phyloP scores from a whole-genome alignment of 2,797 vertebrate genomes.

The Propithecus deckenii region DNA sequence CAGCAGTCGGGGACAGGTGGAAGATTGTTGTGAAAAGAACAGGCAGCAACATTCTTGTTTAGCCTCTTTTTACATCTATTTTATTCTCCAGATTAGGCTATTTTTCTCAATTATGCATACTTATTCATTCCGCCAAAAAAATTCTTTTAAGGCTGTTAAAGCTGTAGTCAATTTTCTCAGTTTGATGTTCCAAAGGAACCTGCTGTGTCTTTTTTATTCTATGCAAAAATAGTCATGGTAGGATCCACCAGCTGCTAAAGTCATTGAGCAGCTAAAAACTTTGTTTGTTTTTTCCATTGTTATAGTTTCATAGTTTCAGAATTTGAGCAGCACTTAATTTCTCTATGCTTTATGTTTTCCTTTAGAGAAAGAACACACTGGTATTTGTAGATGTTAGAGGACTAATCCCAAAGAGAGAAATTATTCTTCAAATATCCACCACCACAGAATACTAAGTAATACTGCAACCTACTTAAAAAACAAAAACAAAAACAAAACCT shows the following conservation, averaged over 20 bases:
- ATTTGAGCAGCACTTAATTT: slow-evolving; percentile 45
- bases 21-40: slow-evolving; percentile 27
- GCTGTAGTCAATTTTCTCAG: slow-evolving; percentile 76
- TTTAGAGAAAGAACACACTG: slow-evolving; percentile 17
- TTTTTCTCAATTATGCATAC: slow-evolving; percentile 75
- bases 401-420: slow-evolving; percentile 48
- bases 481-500: neutral
- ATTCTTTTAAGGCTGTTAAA: slow-evolving; percentile 67
- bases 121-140: slow-evolving; percentile 69
- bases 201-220: slow-evolving; percentile 73
- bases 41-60: slow-evolving; percentile 55
- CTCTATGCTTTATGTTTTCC: slow-evolving; percentile 47
- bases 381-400: slow-evolving; percentile 25
- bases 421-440: slow-evolving; percentile 44
- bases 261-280: slow-evolving; percentile 42
- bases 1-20: neutral
- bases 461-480: slow-evolving; percentile 12
- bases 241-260: slow-evolving; percentile 54
- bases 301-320: slow-evolving; percentile 45
- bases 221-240: slow-evolving; percentile 61
- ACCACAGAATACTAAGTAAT: slow-evolving; percentile 50
- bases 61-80: slow-evolving; percentile 47
- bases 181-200: slow-evolving; percentile 68
- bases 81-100: slow-evolving; percentile 43
- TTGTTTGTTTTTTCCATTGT: slow-evolving; percentile 61